A percentile compares a stretch with the other conserved stretches of the same genome.
Conservation (phyloP, 2,888 invertebrate species). For the Chrysopilus asiliformis region DNA sequence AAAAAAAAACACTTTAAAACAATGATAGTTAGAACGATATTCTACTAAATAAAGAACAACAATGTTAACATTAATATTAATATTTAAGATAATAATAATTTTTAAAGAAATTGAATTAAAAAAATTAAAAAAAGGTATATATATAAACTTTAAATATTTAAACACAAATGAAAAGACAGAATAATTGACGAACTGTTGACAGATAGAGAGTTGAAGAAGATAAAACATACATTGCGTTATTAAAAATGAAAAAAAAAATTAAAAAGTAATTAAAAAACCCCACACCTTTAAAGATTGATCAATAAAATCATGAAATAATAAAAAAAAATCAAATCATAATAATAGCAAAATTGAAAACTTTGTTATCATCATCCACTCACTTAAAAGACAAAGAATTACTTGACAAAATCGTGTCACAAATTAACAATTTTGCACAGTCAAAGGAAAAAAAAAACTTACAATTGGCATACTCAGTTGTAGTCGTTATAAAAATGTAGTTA, state of each 20-base stretch:
- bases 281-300: too few relatives aligned
- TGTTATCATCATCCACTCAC: too few relatives aligned
- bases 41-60: slow-evolving; percentile 14
- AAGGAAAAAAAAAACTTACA: too few relatives aligned
- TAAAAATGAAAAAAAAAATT: slow-evolving; percentile 3
- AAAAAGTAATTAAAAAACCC: slow-evolving; percentile 1
- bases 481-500: too few relatives aligned
- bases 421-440: too few relatives aligned
- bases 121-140: slow-evolving; percentile 12
- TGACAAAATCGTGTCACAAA: too few relatives aligned
- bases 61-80: slow-evolving; percentile 18
- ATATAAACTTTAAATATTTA: slow-evolving; percentile 13
- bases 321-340: too few relatives aligned
- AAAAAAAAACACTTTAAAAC: slow-evolving; percentile 9
- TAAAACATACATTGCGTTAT: slow-evolving; percentile 6
- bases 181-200: slow-evolving; percentile 12
- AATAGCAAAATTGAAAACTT: too few relatives aligned
- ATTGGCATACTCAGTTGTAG: too few relatives aligned
- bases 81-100: slow-evolving; percentile 18
- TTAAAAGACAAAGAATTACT: too few relatives aligned
- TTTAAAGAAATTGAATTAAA: slow-evolving; percentile 20
- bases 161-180: slow-evolving; percentile 13
- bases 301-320: too few relatives aligned
- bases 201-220: slow-evolving; percentile 4
- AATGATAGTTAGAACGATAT: slow-evolving; percentile 14